phyloP scores from a whole-genome alignment of 2,113 vertebrate genomes.

The Epinephelus lanceolatus region DNA sequence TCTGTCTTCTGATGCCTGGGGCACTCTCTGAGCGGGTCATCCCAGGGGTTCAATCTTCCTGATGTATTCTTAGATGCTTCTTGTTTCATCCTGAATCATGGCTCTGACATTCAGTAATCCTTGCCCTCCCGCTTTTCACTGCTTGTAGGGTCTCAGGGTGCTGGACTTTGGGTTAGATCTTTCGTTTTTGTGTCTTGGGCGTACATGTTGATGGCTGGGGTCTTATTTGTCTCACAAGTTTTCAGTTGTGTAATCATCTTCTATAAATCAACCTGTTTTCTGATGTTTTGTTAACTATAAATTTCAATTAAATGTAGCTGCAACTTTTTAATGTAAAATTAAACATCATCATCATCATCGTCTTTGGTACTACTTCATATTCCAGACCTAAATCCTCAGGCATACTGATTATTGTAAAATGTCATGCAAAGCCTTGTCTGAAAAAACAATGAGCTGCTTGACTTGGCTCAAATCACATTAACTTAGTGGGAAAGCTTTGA shows the following conservation, averaged over 20 bases:
- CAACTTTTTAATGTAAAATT: background rate
- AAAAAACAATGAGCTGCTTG: constrained; percentile 56
- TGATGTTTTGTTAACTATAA: background rate
- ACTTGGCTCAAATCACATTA: constrained; percentile 47
- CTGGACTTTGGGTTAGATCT: too few relatives aligned
- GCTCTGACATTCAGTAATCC: too few relatives aligned
- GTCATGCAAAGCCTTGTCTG: constrained; percentile 38
- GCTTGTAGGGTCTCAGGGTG: too few relatives aligned
- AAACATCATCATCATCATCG: background rate
- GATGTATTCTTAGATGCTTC: too few relatives aligned
- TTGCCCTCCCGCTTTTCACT: too few relatives aligned
- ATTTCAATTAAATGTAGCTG: background rate
- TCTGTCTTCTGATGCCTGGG: too few relatives aligned
- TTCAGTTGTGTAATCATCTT: background rate
- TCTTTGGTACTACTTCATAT: background rate
- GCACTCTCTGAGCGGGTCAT: too few relatives aligned
- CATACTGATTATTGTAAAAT: constrained; percentile 40
- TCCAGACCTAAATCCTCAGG: background rate
- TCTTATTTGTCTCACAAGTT: background rate
- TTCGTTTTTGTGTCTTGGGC: too few relatives aligned
- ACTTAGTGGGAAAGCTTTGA: constrained; percentile 41
- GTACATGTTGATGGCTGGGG: too few relatives aligned
- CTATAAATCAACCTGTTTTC: background rate
- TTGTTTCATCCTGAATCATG: too few relatives aligned
- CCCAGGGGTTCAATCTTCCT: too few relatives aligned